Conservation (phyloP, 2,888 invertebrate genomes). For the Metalampra italica region DNA sequence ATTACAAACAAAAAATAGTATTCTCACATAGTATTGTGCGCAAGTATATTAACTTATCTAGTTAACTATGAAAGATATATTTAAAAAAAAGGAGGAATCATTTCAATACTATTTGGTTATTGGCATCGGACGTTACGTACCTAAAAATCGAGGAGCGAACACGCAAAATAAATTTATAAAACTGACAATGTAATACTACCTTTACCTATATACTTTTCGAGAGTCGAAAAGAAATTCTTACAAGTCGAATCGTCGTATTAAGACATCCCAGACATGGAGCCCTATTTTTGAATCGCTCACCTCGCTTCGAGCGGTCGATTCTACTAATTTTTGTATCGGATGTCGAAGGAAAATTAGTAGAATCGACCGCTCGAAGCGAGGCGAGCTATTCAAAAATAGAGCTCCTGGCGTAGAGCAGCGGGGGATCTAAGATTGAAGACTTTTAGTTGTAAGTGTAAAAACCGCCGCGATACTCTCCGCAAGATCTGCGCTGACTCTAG, state of each 20-base stretch:
- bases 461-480: too few relatives aligned
- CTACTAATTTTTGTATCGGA: too few relatives aligned
- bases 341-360: too few relatives aligned
- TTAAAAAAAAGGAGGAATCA: conserved; percentile 56
- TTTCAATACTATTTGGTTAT: conserved; percentile 68
- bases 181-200: conserved; percentile 30
- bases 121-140: conserved; percentile 58
- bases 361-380: too few relatives aligned
- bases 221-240: conserved; percentile 7
- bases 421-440: too few relatives aligned
- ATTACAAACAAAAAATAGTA: conserved; percentile 34
- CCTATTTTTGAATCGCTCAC: too few relatives aligned
- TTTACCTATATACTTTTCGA: conserved; percentile 11
- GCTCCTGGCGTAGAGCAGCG: too few relatives aligned
- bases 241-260: background rate
- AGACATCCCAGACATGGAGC: conserved; percentile 22
- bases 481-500: too few relatives aligned
- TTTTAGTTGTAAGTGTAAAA: too few relatives aligned
- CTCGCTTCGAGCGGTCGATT: too few relatives aligned
- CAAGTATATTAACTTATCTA: conserved; percentile 64
- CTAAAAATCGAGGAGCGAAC: conserved; percentile 42
- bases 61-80: conserved; percentile 50
- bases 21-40: conserved; percentile 58
- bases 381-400: too few relatives aligned
- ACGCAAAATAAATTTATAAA: conserved; percentile 36